These are phyloP conservation scores for Gibbula magus DNA, from an alignment of 2,888 invertebrate genomes.

Conservation along the genomic window DNA sequence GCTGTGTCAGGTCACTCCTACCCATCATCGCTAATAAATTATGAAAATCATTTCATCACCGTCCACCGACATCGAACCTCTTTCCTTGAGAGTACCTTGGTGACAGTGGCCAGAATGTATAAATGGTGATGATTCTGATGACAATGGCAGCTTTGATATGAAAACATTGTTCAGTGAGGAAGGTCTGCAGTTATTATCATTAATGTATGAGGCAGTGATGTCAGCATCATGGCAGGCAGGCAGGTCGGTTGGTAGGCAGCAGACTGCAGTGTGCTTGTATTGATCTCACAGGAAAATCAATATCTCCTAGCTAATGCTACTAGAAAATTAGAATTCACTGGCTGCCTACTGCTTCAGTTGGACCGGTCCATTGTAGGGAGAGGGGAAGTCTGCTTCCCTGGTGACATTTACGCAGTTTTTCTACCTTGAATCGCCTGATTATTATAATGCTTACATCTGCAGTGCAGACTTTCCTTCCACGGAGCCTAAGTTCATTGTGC, in stretches of 20 bases:
- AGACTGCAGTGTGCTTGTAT: background rate
- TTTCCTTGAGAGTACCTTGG: too few relatives aligned
- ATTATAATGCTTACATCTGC: conserved; percentile 21
- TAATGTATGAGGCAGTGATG: conserved; percentile 13
- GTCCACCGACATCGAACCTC: too few relatives aligned
- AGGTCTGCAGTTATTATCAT: background rate
- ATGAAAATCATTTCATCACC: background rate
- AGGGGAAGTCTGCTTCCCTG: background rate
- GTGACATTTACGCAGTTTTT: background rate
- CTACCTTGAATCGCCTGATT: background rate
- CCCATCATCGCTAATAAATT: conserved; percentile 8
- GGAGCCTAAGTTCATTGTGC: background rate
- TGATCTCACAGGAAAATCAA: background rate
- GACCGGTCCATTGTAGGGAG: conserved; percentile 4
- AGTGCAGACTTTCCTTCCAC: conserved; percentile 3
- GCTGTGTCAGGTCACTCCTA: background rate
- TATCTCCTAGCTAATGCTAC: background rate
- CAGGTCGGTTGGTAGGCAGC: too few relatives aligned
- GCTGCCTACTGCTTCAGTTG: conserved; percentile 12
- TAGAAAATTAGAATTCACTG: conserved; percentile 16
- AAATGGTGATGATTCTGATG: too few relatives aligned
- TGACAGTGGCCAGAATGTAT: too few relatives aligned
- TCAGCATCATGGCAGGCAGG: background rate
- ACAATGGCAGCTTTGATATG: too few relatives aligned
- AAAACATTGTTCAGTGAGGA: background rate